phyloP scores from a whole-genome alignment of 2,888 invertebrate species.

The Mantis religiosa region DNA sequence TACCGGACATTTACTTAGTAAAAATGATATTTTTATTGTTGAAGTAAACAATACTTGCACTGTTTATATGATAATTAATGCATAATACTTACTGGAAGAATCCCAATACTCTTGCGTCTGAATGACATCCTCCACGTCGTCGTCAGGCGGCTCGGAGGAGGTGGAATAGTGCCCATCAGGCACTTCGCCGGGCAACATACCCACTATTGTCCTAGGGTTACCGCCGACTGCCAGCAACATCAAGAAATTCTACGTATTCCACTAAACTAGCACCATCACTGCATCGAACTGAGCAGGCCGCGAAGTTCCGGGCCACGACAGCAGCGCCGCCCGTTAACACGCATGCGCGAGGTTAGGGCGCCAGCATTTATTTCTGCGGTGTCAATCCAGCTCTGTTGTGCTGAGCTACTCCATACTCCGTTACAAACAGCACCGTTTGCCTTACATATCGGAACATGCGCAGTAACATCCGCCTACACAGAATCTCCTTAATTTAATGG shows the following conservation, averaged over 20 bases:
- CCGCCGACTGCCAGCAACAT: slow-evolving; percentile 55
- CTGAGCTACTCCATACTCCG: neutral
- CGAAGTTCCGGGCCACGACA: neutral
- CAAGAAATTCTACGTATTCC: neutral
- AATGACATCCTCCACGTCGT: slow-evolving; percentile 33
- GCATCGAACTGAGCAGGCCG: neutral
- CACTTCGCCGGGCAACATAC: slow-evolving; percentile 50
- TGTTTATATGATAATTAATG: neutral
- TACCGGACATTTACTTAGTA: too few species aligned
- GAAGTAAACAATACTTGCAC: too few species aligned
- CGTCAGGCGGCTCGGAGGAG: slow-evolving; percentile 32
- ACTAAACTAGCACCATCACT: neutral
- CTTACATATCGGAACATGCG: neutral
- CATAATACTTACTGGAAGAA: slow-evolving; percentile 28
- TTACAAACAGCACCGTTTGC: neutral
- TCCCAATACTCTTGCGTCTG: slow-evolving; percentile 35
- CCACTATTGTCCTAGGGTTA: slow-evolving; percentile 51
- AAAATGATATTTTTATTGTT: too few species aligned
- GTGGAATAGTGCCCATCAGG: slow-evolving; percentile 8
- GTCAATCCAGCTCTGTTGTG: neutral
- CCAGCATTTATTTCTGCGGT: neutral
- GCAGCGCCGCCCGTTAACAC: neutral
- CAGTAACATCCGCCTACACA: neutral
- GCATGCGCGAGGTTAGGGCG: neutral
- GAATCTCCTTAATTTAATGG: too few species aligned